Conservation (phyloP, 2,113 vertebrate species). For the Dicerorhinus sumatrensis region DNA sequence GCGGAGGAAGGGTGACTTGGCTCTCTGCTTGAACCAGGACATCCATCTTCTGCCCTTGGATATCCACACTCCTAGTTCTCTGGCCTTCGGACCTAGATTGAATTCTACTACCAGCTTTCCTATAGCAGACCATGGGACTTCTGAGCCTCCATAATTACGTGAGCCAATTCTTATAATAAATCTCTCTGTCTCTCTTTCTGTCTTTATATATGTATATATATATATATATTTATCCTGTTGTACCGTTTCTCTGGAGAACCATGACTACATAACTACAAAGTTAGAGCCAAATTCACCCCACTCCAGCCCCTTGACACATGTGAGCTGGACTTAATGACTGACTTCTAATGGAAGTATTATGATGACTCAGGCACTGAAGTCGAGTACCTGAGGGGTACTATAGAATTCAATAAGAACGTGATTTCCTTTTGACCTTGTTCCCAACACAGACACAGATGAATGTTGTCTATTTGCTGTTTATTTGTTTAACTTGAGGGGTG, state of each 20-base stretch:
- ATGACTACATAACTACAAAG: background rate
- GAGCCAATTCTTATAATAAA: background rate
- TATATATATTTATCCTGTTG: background rate
- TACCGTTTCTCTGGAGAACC: background rate
- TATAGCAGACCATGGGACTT: background rate
- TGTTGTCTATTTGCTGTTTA: no score
- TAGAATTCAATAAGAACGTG: no score
- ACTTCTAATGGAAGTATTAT: background rate
- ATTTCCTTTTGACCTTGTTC: no score
- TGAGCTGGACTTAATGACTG: background rate
- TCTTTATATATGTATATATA: no score
- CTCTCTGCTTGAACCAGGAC: background rate
- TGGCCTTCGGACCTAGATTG: background rate
- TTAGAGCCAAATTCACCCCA: background rate
- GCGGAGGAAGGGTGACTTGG: background rate
- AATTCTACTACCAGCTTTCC: background rate
- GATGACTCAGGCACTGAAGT: background rate
- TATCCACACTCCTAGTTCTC: background rate
- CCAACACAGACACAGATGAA: no score
- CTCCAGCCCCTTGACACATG: accelerated
- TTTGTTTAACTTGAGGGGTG: no score
- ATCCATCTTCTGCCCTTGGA: background rate
- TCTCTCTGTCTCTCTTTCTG: background rate
- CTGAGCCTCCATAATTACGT: background rate
- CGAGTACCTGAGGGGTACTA: no score